Percentiles rank a stretch among this genome's conserved stretches.
Conservation (phyloP, 2,888 invertebrate genomes). For the Thera obeliscata region DNA sequence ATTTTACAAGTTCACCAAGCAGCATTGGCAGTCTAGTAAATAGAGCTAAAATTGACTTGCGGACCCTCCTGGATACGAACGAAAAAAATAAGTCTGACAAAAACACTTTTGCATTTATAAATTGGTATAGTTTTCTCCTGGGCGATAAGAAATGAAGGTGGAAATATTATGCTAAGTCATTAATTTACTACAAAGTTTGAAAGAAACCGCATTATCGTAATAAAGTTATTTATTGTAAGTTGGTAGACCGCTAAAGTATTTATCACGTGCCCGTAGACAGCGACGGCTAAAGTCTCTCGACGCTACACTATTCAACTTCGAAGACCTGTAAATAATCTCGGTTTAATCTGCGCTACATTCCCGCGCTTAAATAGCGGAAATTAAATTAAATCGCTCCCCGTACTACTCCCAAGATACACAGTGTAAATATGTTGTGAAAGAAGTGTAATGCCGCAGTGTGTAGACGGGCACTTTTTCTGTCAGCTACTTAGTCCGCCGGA, state of each 20-base stretch:
- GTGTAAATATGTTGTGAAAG: conserved; percentile 32
- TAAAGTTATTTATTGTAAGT: conserved; percentile 44
- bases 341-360: conserved; percentile 41
- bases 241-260: conserved; percentile 19
- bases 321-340: conserved; percentile 41
- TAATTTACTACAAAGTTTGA: not conserved
- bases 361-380: conserved; percentile 41
- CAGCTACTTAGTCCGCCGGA: conserved; percentile 57
- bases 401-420: conserved; percentile 32
- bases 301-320: conserved; percentile 36
- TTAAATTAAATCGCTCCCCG: conserved; percentile 44
- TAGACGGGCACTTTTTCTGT: conserved; percentile 44
- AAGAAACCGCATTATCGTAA: conserved; percentile 29
- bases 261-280: conserved; percentile 18
- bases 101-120: not conserved
- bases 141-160: not conserved
- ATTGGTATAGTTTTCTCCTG: not conserved
- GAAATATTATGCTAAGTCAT: not conserved
- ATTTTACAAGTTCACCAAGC: not conserved
- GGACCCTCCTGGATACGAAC: too few species aligned
- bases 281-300: conserved; percentile 29
- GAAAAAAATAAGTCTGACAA: not conserved
- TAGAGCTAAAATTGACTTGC: too few species aligned
- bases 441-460: conserved; percentile 45
- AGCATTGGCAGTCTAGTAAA: too few species aligned